A percentile compares a stretch with the other conserved stretches of the same genome.
phyloP scores from a whole-genome alignment of 2,113 vertebrate species.

The Pipa parva region DNA sequence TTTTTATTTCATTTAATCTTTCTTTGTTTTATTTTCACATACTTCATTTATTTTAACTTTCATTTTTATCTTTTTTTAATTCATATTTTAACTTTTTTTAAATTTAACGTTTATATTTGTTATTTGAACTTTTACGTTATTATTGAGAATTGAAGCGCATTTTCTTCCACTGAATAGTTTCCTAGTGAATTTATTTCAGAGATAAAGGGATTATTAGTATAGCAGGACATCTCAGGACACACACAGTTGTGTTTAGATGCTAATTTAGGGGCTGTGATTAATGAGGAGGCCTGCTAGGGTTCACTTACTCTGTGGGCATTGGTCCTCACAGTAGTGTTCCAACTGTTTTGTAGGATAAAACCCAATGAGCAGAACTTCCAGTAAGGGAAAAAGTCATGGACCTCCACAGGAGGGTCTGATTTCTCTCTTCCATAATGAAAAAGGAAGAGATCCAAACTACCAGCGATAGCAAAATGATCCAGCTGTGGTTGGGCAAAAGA shows the following conservation, averaged over 20 bases:
- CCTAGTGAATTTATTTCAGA: no score
- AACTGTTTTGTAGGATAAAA: slow-evolving; percentile 15
- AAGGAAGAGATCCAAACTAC: not conserved
- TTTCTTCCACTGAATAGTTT: no score
- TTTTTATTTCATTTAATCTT: no score
- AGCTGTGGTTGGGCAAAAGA: not conserved
- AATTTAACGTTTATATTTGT: no score
- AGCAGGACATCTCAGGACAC: no score
- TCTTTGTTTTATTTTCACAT: no score
- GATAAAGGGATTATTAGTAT: no score
- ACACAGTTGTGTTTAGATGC: slow-evolving; percentile 6
- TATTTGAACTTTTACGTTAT: no score
- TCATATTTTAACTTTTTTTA: no score
- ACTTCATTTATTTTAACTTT: no score
- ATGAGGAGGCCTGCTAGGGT: slow-evolving; percentile 8
- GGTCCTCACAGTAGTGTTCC: slow-evolving; percentile 24
- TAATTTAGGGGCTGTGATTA: slow-evolving; percentile 35
- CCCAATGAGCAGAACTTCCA: slow-evolving; percentile 2
- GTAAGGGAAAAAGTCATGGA: not conserved
- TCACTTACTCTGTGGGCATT: slow-evolving; percentile 15
- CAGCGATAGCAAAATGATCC: slow-evolving; percentile 14
- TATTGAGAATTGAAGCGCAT: no score
- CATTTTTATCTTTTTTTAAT: no score
- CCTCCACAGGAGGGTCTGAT: slow-evolving; percentile 7
- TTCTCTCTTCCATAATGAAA: slow-evolving; percentile 14